phyloP scores from a whole-genome alignment of 2,113 vertebrate species.

The Chauna torquata region DNA sequence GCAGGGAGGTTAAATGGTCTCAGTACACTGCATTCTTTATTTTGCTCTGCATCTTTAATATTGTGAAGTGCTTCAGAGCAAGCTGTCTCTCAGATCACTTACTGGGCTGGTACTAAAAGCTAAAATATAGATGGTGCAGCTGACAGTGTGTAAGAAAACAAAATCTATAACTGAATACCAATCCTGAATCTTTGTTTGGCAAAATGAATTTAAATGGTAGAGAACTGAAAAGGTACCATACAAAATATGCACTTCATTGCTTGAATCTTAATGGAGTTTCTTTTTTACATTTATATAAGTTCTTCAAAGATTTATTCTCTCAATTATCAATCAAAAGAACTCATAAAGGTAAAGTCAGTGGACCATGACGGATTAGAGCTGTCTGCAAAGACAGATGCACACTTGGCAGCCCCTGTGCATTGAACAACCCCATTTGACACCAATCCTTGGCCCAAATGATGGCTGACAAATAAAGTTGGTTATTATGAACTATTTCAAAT shows the following conservation, averaged over 20 bases:
- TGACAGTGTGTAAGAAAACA: constrained; percentile 45
- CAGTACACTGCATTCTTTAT: not conserved
- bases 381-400: constrained; percentile 51
- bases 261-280: constrained; percentile 53
- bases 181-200: constrained; percentile 23
- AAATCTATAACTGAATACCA: constrained; percentile 34
- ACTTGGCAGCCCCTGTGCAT: not conserved
- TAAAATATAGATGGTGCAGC: constrained; percentile 42
- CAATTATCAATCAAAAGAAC: constrained; percentile 74
- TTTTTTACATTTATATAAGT: constrained; percentile 63
- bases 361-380: constrained; percentile 64
- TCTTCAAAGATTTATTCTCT: constrained; percentile 75
- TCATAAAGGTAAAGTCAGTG: constrained; percentile 55
- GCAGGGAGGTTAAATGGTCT: not conserved
- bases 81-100: not conserved
- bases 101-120: constrained; percentile 14
- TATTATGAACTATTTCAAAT: not conserved
- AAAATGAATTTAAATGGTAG: constrained; percentile 51
- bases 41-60: not conserved
- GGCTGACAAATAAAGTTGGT: not conserved
- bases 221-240: constrained; percentile 25
- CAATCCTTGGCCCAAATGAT: not conserved
- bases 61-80: not conserved
- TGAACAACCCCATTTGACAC: not conserved
- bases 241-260: constrained; percentile 62